These are phyloP conservation scores for Rhinogobio ventralis DNA, from an alignment of 2,797 vertebrate genomes.

Conservation along the genomic window DNA sequence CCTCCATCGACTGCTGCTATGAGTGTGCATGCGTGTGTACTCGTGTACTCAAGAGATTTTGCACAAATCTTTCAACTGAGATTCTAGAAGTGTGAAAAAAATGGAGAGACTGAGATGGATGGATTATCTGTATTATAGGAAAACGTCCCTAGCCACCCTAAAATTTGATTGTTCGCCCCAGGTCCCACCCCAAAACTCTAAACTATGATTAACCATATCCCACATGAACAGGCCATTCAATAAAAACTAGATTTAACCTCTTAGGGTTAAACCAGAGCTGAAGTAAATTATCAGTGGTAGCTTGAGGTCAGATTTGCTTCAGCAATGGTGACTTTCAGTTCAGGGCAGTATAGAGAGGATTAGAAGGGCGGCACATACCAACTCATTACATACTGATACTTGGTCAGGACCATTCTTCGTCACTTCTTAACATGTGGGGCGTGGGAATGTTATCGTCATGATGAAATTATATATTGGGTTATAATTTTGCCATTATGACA, in stretches of 20 bases:
- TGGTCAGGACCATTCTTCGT: no score
- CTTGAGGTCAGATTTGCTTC: slow-evolving; percentile 7
- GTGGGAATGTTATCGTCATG: no score
- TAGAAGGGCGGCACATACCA: neutral
- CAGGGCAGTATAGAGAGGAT: neutral
- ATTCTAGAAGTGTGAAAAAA: neutral
- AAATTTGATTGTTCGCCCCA: neutral
- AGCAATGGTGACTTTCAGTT: neutral
- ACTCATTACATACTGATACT: no score
- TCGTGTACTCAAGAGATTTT: slow-evolving; percentile 19
- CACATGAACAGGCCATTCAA: slow-evolving; percentile 1
- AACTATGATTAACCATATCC: slow-evolving; percentile 10
- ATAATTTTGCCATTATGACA: no score
- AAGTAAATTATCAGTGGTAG: neutral
- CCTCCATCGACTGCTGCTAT: slow-evolving; percentile 23
- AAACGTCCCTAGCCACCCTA: neutral
- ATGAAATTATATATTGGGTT: no score
- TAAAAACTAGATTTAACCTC: neutral
- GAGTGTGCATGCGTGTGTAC: neutral
- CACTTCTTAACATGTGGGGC: no score
- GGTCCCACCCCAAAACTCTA: slow-evolving; percentile 6
- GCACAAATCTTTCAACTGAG: slow-evolving; percentile 19
- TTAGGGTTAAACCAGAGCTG: neutral
- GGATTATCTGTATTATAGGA: slow-evolving; percentile 20
- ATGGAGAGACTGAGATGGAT: neutral